A percentile compares a stretch with the other conserved stretches of the same genome.
Evolutionary conservation across 2,113 vertebrate species (phyloP).

Genomic region (Cynoglossus semilaevis): DNA sequence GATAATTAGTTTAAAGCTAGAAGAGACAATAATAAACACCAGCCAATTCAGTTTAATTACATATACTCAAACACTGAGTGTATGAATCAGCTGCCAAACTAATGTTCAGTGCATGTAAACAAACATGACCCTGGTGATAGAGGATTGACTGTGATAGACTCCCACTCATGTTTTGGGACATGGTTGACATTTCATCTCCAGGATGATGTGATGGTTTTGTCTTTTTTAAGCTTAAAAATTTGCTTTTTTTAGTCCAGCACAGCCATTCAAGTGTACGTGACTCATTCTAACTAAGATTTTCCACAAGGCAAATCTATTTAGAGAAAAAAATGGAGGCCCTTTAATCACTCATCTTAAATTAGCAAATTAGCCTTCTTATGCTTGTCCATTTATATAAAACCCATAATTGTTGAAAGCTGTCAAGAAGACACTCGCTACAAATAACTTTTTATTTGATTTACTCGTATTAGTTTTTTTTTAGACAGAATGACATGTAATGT

Average conservation of each 20-base stretch:
- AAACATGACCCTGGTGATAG: no score
- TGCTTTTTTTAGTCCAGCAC: not conserved
- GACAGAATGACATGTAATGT: no score
- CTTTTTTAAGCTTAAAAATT: not conserved
- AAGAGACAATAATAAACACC: conserved; percentile 4
- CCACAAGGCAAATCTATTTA: not conserved
- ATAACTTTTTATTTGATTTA: no score
- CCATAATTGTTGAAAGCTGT: no score
- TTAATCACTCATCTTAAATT: not conserved
- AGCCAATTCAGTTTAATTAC: conserved; percentile 1
- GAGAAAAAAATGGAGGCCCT: not conserved
- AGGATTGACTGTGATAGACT: not conserved
- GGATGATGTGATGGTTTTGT: not conserved
- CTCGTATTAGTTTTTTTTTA: no score
- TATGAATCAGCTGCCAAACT: conserved; percentile 21
- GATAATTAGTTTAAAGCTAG: not conserved
- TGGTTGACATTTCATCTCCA: not conserved
- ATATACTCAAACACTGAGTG: not conserved
- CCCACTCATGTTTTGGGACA: not conserved
- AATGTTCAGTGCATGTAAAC: no score
- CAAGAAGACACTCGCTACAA: no score
- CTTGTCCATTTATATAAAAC: not conserved
- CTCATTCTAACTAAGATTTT: not conserved
- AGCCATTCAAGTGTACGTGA: not conserved
- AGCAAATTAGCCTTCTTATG: not conserved